A percentile compares a stretch with the other conserved stretches of the same genome.
Conservation (phyloP, 1,140 invertebrate genomes). For the Parasteatoda tepidariorum region DNA sequence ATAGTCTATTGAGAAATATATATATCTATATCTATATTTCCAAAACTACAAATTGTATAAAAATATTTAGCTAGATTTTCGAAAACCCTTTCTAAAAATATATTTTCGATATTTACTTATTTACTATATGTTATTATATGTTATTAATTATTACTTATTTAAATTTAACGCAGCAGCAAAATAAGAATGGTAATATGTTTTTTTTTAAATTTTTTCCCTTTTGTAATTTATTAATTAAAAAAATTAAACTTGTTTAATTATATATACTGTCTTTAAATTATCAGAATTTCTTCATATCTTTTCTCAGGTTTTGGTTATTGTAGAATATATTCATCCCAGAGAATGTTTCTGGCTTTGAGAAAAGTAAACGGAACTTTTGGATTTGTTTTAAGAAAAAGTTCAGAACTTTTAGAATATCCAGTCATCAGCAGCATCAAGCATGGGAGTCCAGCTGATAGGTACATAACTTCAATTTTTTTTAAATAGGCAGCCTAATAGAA, state of each 20-base stretch:
- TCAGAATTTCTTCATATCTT: neutral
- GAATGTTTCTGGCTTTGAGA: neutral
- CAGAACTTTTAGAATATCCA: constrained; percentile 12
- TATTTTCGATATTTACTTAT: too few species aligned
- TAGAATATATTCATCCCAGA: neutral
- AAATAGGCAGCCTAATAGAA: neutral
- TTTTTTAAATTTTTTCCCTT: too few species aligned
- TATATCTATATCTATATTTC: too few species aligned
- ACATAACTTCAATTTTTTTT: neutral
- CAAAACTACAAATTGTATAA: too few species aligned
- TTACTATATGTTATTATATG: neutral
- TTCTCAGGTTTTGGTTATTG: constrained; percentile 4
- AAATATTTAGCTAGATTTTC: too few species aligned
- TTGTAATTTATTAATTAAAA: too few species aligned
- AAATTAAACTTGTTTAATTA: too few species aligned
- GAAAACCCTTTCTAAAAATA: too few species aligned
- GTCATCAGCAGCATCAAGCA: constrained; percentile 2
- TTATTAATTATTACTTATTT: neutral
- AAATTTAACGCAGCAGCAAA: too few species aligned
- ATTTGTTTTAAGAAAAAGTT: constrained; percentile 19
- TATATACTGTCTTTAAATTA: too few species aligned
- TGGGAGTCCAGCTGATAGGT: constrained; percentile 10
- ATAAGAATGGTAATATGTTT: too few species aligned
- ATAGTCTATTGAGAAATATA: too few species aligned
- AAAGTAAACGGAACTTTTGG: constrained; percentile 20